Evolutionary conservation across 64 coral and sea anemone species (phyloP).

Genomic region (Platygyra sinensis): DNA sequence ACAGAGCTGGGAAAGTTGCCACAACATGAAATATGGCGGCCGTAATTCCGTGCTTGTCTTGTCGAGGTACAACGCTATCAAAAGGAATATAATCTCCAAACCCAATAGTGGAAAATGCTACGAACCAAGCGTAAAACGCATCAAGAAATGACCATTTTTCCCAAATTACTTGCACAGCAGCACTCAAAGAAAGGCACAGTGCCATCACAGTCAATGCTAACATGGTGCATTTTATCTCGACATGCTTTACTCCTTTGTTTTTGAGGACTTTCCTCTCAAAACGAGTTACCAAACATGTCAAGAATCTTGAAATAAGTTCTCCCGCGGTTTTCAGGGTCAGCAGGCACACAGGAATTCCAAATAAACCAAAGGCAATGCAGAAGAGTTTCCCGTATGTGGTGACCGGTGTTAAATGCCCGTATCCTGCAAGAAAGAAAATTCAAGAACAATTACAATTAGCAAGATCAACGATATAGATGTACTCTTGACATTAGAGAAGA

Average conservation of each 20-base stretch:
- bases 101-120: constrained; percentile 38
- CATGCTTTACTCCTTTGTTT: not conserved
- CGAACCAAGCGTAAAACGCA: constrained; percentile 36
- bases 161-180: constrained; percentile 16
- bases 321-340: constrained; percentile 51
- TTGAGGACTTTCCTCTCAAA: constrained; percentile 30
- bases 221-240: constrained; percentile 50
- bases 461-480: too few relatives aligned
- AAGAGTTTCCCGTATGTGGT: constrained; percentile 41
- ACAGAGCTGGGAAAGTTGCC: constrained; percentile 17
- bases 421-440: constrained; percentile 36
- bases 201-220: constrained; percentile 7
- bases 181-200: constrained; percentile 2
- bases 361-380: constrained; percentile 17
- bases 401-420: constrained; percentile 40
- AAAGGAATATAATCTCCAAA: constrained; percentile 58
- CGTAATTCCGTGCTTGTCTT: not conserved
- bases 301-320: not conserved
- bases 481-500: too few relatives aligned
- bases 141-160: constrained; percentile 33
- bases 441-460: not conserved
- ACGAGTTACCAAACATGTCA: not conserved
- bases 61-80: not conserved
- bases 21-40: constrained; percentile 27
- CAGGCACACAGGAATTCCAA: constrained; percentile 47